Evolutionary conservation across 2,888 invertebrate species (phyloP).

Genomic region (Abrostola triplasia): DNA sequence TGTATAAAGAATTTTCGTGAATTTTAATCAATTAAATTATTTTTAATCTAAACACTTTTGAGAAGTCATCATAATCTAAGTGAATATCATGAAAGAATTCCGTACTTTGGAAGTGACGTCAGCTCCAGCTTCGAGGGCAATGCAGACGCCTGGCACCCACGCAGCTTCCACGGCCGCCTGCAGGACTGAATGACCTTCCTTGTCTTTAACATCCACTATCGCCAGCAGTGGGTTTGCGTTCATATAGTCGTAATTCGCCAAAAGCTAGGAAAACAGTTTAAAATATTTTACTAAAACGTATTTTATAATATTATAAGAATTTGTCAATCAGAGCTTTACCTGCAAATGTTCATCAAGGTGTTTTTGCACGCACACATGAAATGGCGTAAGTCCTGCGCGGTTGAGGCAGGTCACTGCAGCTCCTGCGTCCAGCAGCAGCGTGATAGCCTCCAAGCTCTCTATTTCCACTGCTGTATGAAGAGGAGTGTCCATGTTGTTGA

Average conservation of each 20-base stretch:
- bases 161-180: conserved; percentile 84
- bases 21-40: background rate
- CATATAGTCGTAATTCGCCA: conserved; percentile 76
- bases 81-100: background rate
- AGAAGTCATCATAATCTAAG: no score
- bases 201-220: conserved; percentile 82
- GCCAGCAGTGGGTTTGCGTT: conserved; percentile 76
- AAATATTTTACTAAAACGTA: background rate
- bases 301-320: background rate
- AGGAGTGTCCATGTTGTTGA: conserved; percentile 73
- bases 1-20: conserved; percentile 2
- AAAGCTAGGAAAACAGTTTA: conserved; percentile 60
- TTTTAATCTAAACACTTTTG: no score
- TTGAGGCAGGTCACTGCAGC: conserved; percentile 79
- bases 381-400: conserved; percentile 80
- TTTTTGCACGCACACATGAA: conserved; percentile 85
- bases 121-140: conserved; percentile 86
- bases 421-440: conserved; percentile 77
- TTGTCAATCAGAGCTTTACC: conserved; percentile 55
- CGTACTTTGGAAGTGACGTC: conserved; percentile 82
- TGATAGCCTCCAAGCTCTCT: conserved; percentile 78
- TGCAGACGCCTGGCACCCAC: conserved; percentile 86
- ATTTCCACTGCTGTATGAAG: conserved; percentile 86
- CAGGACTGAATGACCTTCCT: conserved; percentile 84
- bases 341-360: conserved; percentile 79